Conservation (phyloP, 2,113 vertebrate species). For the Psophia crepitans region DNA sequence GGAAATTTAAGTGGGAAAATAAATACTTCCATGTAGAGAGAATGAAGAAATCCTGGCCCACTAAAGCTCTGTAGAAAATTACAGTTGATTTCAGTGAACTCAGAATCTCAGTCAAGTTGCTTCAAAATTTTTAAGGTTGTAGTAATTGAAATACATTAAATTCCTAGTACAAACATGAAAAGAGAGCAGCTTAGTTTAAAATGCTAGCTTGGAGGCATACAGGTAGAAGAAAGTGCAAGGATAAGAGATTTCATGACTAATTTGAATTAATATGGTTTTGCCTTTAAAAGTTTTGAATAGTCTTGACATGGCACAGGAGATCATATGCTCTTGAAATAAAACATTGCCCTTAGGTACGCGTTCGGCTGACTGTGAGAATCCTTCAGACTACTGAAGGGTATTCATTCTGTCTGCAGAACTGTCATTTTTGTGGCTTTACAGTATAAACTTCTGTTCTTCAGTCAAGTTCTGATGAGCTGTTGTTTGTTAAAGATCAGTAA, state of each 20-base stretch:
- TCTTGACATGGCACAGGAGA: neutral
- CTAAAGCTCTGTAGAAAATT: neutral
- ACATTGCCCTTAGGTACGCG: fast-evolving
- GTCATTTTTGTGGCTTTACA: neutral
- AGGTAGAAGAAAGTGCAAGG: neutral
- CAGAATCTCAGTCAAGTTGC: neutral
- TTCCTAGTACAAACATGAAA: neutral
- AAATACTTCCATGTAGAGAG: neutral
- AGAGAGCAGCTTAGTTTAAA: neutral
- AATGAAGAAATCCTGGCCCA: neutral
- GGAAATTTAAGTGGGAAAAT: neutral
- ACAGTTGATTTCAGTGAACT: neutral
- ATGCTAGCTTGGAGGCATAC: neutral
- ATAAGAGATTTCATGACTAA: neutral
- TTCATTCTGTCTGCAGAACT: neutral
- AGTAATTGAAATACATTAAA: neutral
- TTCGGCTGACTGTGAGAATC: neutral
- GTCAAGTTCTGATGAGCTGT: neutral
- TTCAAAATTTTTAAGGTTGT: neutral
- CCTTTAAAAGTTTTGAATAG: neutral
- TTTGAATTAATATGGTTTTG: neutral
- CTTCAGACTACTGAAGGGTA: neutral
- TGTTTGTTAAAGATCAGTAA: neutral
- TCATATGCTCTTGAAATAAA: neutral
- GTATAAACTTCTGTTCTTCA: neutral